Base-by-base conservation (phyloP, 2,797 vertebrate species). In the Hipposideros larvatus region DNA sequence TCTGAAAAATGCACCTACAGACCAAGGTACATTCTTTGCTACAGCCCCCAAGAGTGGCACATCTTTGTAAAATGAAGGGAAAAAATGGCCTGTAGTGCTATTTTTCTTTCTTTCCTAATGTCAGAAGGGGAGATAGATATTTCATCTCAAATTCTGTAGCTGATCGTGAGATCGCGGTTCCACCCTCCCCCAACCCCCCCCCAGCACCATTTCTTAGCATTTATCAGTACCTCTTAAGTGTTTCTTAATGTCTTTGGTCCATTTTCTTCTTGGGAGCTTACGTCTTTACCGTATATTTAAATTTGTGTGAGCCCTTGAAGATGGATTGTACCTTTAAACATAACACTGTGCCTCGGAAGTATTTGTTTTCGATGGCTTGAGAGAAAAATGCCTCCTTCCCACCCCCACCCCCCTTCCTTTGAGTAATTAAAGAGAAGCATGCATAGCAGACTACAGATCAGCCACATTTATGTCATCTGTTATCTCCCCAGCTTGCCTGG, bases 241-340 rank as follows among this genome's bases (percentile, higher is more conserved):
- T 21, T 65, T 95, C n/a, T 78, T 34, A 34, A 21, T 26, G 43
- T 90, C 26, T 84, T 48, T 41, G 59, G 48, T 57, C 74, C 70
- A 57, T 43, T 78, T 82, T 55, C 48, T 95, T 84, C 75, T 68
- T 73, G 43, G 53, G 55, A 90, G 18, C n/a, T 90, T 89, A 86
- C 28, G 16, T 86, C 95, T 95, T 71, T 22, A 37, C 68, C 2
- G 7, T 6, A 19, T 21, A 15, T 78, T 93, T 83, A 57, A 66
- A 74, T 37, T 57, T 31, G 34, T 75, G 41, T 46, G 41, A 83
- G 37, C 71, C 93, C 82, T 82, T 87, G 26, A 79, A 86, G 51
- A 92, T 59, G 28, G 31, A 65, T 22, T 34, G 59, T 59, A 37
- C 90, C 87, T 88, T 66, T 74, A 83, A 83, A 90, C 1, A 34